phyloP scores from a whole-genome alignment of 1,140 invertebrate genomes.

The Drosophila kepulauana region DNA sequence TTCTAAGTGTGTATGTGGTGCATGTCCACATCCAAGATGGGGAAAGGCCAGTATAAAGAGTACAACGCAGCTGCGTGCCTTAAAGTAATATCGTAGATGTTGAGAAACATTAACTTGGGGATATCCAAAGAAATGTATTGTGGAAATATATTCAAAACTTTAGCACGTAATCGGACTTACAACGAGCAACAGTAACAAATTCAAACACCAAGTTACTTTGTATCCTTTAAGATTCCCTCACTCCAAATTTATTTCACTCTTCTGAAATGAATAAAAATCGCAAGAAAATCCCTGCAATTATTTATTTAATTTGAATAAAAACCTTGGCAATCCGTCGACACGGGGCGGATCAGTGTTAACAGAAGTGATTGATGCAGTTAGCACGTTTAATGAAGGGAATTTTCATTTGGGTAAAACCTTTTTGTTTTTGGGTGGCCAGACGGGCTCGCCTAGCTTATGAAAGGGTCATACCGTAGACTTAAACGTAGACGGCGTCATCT shows the following conservation, averaged over 20 bases:
- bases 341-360: background rate
- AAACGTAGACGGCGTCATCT: background rate
- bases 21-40: background rate
- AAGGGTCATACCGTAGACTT: background rate
- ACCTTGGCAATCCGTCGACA: background rate
- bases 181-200: too few relatives aligned
- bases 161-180: too few relatives aligned
- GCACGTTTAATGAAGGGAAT: background rate
- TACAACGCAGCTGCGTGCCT: conserved; percentile 6
- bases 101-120: background rate
- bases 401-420: conserved; percentile 3
- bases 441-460: background rate
- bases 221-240: background rate
- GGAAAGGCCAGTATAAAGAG: background rate
- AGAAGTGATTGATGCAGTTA: conserved; percentile 15
- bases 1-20: conserved; percentile 42
- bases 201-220: too few relatives aligned
- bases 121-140: conserved; percentile 3
- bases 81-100: conserved; percentile 1
- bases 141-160: background rate
- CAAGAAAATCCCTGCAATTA: background rate
- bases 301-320: background rate
- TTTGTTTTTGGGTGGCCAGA: too few relatives aligned
- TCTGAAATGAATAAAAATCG: background rate
- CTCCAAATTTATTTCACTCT: background rate